Conservation (phyloP, 2,113 vertebrate genomes). For the Rhodinocichla rosea region DNA sequence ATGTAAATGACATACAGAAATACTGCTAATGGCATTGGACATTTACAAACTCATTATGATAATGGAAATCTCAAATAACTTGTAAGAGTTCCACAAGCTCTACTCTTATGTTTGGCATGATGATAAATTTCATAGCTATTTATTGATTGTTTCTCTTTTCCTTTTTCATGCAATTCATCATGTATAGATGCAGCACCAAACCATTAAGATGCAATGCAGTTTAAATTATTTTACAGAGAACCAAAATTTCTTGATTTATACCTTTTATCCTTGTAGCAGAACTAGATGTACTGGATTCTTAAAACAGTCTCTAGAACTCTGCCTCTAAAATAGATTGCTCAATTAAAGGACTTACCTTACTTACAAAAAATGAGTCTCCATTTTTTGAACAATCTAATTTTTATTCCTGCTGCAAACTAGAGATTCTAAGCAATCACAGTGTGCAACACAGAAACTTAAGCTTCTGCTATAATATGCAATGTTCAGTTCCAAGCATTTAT, state of each 20-base stretch:
- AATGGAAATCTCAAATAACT: conserved; percentile 2
- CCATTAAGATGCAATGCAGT: not conserved
- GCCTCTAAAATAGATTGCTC: not conserved
- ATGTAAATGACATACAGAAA: not conserved
- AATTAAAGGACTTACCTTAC: conserved; percentile 11
- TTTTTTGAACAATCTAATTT: not conserved
- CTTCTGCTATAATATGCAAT: not conserved
- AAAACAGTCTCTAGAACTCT: not conserved
- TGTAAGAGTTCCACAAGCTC: not conserved
- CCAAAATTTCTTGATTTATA: not conserved
- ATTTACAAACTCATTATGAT: not conserved
- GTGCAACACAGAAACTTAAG: not conserved
- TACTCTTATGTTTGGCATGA: not conserved
- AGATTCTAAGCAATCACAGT: not conserved
- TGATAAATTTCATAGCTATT: not conserved
- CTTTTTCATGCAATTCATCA: not conserved
- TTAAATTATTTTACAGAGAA: not conserved
- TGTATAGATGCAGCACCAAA: not conserved
- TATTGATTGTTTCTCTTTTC: not conserved
- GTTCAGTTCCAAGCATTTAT: not conserved
- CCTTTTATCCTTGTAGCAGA: not conserved
- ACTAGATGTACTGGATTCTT: not conserved
- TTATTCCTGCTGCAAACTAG: not conserved
- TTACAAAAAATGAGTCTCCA: not conserved
- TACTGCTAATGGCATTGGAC: not conserved